Conservation (phyloP, 2,113 vertebrate species). For the Phrynocephalus versicolor region DNA sequence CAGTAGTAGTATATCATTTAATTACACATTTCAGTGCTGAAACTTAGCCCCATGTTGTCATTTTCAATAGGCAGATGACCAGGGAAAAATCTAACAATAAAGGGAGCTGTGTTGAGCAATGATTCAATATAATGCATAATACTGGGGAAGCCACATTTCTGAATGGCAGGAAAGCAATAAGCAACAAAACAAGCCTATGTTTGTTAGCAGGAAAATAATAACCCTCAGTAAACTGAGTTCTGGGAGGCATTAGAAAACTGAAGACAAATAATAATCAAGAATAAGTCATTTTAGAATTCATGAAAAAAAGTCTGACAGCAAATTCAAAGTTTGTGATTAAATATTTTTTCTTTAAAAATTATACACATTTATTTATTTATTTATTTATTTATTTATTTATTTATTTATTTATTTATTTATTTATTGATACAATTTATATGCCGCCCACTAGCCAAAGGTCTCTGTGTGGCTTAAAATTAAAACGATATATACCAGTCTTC, state of each 20-base stretch:
- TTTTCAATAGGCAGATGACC: not conserved
- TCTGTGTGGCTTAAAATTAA: no score
- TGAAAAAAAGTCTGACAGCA: not conserved
- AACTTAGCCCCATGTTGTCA: not conserved
- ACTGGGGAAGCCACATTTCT: not conserved
- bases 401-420: no score
- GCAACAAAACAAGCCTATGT: not conserved
- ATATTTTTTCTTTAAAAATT: not conserved
- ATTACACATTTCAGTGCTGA: not conserved
- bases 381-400: no score
- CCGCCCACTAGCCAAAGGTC: no score
- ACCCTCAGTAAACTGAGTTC: not conserved
- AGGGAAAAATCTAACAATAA: not conserved
- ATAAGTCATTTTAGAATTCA: not conserved
- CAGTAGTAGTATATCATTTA: not conserved
- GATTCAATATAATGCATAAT: not conserved
- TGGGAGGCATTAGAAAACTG: not conserved
- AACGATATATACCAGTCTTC: no score
- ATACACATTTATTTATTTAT: no score
- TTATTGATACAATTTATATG: no score
- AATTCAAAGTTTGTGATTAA: not conserved
- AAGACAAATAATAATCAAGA: not conserved
- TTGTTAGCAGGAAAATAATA: not conserved
- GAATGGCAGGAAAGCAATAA: no score
- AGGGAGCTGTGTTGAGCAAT: not conserved